These are phyloP conservation scores for Chrysogorgia sp. DNA, from an alignment of 92 coral and sea anemone genomes.

Conservation along the genomic window DNA sequence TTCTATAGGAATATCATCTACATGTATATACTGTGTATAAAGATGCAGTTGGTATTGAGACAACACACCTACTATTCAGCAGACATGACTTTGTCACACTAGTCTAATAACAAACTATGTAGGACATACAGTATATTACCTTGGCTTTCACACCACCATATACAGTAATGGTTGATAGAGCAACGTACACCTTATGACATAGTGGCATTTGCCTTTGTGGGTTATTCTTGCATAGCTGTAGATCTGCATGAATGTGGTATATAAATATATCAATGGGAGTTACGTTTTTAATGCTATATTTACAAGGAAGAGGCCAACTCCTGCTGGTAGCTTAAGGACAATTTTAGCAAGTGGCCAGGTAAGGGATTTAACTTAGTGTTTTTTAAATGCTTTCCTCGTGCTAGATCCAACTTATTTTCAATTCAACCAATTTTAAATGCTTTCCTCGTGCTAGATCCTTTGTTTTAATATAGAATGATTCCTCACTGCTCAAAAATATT, in stretches of 20 bases:
- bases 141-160: too few species aligned
- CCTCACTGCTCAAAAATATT: too few species aligned
- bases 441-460: neutral
- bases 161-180: too few species aligned
- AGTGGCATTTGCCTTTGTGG: too few species aligned
- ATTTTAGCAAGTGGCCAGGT: slow-evolving; percentile 97
- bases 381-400: neutral
- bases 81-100: too few species aligned
- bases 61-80: neutral
- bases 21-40: neutral
- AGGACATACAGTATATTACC: too few species aligned
- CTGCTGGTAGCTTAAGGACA: slow-evolving; percentile 70
- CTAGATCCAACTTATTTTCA: neutral
- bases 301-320: slow-evolving; percentile 33
- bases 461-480: neutral
- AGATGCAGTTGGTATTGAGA: neutral
- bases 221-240: too few species aligned
- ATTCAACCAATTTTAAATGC: neutral
- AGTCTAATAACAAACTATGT: too few species aligned
- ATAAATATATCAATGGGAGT: too few species aligned
- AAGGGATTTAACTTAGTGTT: neutral
- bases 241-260: too few species aligned
- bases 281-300: neutral
- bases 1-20: too few species aligned
- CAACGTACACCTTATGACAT: too few species aligned